Conservation (phyloP, 1,140 invertebrate species). For the Drosophila trapezifrons region DNA sequence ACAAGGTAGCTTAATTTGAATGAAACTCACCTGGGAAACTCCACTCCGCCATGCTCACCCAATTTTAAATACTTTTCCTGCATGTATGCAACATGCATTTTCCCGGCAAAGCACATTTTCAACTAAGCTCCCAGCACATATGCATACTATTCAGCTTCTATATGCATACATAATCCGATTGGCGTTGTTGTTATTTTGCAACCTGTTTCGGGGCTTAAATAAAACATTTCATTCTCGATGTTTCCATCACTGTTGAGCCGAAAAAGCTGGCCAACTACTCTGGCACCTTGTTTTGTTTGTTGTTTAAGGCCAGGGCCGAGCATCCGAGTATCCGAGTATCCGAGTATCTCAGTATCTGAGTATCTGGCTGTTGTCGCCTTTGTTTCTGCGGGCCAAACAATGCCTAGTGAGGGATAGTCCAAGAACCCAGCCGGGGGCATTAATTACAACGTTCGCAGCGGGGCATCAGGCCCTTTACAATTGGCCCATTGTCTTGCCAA, state of each 20-base stretch:
- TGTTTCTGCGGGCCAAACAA: slow-evolving; percentile 63
- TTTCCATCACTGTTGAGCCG: slow-evolving; percentile 18
- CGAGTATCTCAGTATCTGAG: neutral
- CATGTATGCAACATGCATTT: slow-evolving; percentile 7
- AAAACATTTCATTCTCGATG: slow-evolving; percentile 47
- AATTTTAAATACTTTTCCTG: slow-evolving; percentile 27
- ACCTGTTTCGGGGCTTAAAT: slow-evolving; percentile 22
- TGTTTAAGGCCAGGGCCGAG: slow-evolving; percentile 65
- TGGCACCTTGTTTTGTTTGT: slow-evolving; percentile 15
- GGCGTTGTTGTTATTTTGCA: slow-evolving; percentile 9
- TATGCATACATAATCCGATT: slow-evolving; percentile 41
- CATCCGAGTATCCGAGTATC: slow-evolving; percentile 1
- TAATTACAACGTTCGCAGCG: slow-evolving; percentile 73
- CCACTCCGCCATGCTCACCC: too few species aligned
- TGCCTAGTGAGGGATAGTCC: slow-evolving; percentile 10
- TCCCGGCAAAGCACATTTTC: slow-evolving; percentile 4
- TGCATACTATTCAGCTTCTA: slow-evolving; percentile 2
- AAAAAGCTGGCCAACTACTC: neutral
- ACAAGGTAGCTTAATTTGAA: neutral
- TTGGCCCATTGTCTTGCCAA: slow-evolving; percentile 39
- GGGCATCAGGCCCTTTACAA: slow-evolving; percentile 30
- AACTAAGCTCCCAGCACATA: slow-evolving; percentile 14
- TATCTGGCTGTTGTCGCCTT: slow-evolving; percentile 35
- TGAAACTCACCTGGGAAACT: neutral
- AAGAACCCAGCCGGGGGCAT: slow-evolving; percentile 42